These are phyloP conservation scores for Microtus montanus DNA, from an alignment of 2,113 vertebrate species.

Conservation along the genomic window DNA sequence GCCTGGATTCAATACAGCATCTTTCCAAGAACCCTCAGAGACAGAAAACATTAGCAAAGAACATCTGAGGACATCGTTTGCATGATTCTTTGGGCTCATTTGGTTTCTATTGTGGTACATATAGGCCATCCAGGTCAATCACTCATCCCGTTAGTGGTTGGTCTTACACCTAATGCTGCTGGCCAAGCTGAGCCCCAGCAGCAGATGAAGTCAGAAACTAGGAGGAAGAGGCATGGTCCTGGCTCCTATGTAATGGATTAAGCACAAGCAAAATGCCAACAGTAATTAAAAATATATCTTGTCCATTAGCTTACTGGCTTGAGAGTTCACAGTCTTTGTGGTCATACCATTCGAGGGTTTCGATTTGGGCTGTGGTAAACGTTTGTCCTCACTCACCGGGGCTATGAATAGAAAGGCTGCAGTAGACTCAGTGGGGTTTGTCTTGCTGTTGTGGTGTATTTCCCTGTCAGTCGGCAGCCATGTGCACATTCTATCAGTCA, in stretches of 20 bases:
- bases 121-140: constrained; percentile 17
- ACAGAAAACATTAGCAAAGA: constrained; percentile 38
- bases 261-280: constrained; percentile 66
- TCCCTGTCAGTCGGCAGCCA: background rate
- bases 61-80: background rate
- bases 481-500: constrained; percentile 7
- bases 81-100: constrained; percentile 20
- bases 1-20: constrained; percentile 31
- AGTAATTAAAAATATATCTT: constrained; percentile 80
- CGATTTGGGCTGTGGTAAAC: constrained; percentile 74
- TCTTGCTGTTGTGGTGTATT: constrained; percentile 29
- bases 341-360: constrained; percentile 68
- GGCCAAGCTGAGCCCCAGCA: background rate
- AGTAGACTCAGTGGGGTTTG: constrained; percentile 38
- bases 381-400: constrained; percentile 60
- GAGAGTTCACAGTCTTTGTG: constrained; percentile 78
- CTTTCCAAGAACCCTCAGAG: constrained; percentile 21
- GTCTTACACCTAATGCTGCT: constrained; percentile 57
- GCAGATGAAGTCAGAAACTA: constrained; percentile 60
- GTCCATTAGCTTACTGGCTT: constrained; percentile 75
- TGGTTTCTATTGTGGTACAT: constrained; percentile 64
- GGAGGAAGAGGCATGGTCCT: background rate
- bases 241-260: constrained; percentile 78
- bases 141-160: constrained; percentile 37
- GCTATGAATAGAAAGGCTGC: constrained; percentile 74